A percentile compares a stretch with the other conserved stretches of the same genome.
These are phyloP conservation scores for Amblyjoppa fuscipennis DNA, from an alignment of 2,888 invertebrate genomes.

Conservation along the genomic window DNA sequence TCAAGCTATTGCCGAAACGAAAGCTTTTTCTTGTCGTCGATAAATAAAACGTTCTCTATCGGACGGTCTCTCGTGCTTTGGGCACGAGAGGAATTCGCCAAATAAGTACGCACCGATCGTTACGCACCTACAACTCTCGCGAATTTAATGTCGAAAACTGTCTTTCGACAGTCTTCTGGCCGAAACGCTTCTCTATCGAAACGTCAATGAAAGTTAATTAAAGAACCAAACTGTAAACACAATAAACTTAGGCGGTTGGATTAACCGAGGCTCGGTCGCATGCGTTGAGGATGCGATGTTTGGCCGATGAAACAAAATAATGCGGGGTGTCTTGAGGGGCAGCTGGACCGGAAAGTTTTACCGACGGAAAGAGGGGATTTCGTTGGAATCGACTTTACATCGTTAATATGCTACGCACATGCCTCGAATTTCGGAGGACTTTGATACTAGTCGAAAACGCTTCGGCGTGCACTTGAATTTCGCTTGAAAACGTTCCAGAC, in stretches of 20 bases:
- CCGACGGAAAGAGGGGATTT: too few relatives aligned
- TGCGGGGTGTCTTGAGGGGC: too few relatives aligned
- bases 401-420: too few relatives aligned
- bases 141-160: constrained; percentile 32
- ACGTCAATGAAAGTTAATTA: constrained; percentile 22
- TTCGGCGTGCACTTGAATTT: too few relatives aligned
- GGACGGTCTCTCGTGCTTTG: neutral
- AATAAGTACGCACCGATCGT: constrained; percentile 62
- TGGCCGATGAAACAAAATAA: neutral
- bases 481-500: too few relatives aligned
- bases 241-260: neutral
- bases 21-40: constrained; percentile 39
- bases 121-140: constrained; percentile 53
- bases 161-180: constrained; percentile 6
- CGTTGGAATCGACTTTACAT: too few relatives aligned
- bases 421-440: too few relatives aligned
- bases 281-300: neutral
- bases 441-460: too few relatives aligned
- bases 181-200: constrained; percentile 8
- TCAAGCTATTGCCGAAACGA: constrained; percentile 11
- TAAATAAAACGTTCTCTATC: constrained; percentile 21
- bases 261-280: neutral
- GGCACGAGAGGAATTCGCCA: constrained; percentile 45
- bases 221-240: neutral
- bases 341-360: too few relatives aligned